Evolutionary conservation across 2,888 invertebrate species (phyloP), one percentile per base, ranked within the genome.

Genomic region (Penaeus monodon): DNA sequence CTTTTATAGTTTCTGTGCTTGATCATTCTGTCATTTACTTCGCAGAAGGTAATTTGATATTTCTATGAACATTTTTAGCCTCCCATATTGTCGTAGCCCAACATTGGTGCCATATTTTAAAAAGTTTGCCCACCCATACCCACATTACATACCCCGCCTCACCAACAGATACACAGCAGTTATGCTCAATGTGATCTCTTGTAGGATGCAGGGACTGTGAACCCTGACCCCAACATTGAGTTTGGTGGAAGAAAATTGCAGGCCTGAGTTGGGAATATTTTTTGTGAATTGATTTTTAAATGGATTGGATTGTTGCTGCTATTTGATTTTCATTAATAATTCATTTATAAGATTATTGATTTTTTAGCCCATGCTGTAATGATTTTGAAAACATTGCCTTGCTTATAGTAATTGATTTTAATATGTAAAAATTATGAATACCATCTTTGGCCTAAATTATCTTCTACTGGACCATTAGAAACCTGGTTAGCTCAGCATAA

Each of bases 131-230:
- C 82, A 82, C 86, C 86, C 86, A 70, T 81, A 80, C 80, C 86
- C 57, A 66, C 73, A 76, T 49, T 66, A 81, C 68, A 76, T 29
- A 44, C 73, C 83, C 78, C 77, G 64, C 86, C 83, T 78, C 83
- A 83, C 83, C 79, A 79, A 79, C 70, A 33, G 68, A 86, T 70
- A 83, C 27, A 85, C 73, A 73, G 83, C 86, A 87, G 73, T 83
- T 78, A 83, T 83, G 83, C 86, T 87, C 86, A 87, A 87, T 83
- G 79, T 87, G 86, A 87, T 87, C 86, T 87, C 86, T 79, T 49
- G 64, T 70, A 74, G 65, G 44, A 63, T 33, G 65, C 83, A 64
- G 57, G 68, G 82, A 63, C 82, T 73, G 49, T 27, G 63, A 33
- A 64, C 79, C 79, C 65, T 80, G 79, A 17, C 17, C 38, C 27